These are phyloP conservation scores for Aleiodes testaceus DNA, from an alignment of 2,888 invertebrate genomes.

Conservation along the genomic window DNA sequence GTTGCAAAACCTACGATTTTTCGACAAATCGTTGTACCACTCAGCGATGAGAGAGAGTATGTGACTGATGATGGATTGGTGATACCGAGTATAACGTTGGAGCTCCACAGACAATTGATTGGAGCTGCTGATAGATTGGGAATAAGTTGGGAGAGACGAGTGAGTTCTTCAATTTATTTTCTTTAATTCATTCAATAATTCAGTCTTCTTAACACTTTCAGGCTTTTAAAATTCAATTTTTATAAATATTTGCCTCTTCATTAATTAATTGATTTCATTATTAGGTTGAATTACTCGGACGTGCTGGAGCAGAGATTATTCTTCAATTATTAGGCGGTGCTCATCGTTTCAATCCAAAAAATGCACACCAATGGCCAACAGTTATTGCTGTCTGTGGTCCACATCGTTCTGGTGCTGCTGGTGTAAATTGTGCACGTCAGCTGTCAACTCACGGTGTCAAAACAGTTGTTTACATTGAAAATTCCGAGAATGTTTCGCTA, in stretches of 20 bases:
- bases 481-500: conserved; percentile 73
- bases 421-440: conserved; percentile 85
- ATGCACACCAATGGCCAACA: conserved; percentile 90
- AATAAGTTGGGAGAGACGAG: conserved; percentile 77
- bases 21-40: conserved; percentile 83
- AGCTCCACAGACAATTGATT: conserved; percentile 81
- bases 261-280: conserved; percentile 9
- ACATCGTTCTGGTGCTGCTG: conserved; percentile 81
- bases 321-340: conserved; percentile 88
- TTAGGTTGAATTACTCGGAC: conserved; percentile 84
- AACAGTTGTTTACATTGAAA: conserved; percentile 78
- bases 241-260: too few relatives aligned
- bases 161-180: too few relatives aligned
- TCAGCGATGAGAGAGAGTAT: conserved; percentile 78
- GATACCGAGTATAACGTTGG: conserved; percentile 83
- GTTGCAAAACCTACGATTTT: conserved; percentile 78
- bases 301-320: conserved; percentile 89
- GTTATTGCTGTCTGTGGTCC: conserved; percentile 84
- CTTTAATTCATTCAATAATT: too few relatives aligned
- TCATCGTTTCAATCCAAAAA: conserved; percentile 87
- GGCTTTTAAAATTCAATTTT: too few relatives aligned
- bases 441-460: conserved; percentile 87
- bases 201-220: too few relatives aligned
- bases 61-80: conserved; percentile 87
- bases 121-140: conserved; percentile 81